A percentile compares a stretch with the other conserved stretches of the same genome.
Evolutionary conservation across 2,888 invertebrate species (phyloP).

Genomic region (Julus scandinavius): DNA sequence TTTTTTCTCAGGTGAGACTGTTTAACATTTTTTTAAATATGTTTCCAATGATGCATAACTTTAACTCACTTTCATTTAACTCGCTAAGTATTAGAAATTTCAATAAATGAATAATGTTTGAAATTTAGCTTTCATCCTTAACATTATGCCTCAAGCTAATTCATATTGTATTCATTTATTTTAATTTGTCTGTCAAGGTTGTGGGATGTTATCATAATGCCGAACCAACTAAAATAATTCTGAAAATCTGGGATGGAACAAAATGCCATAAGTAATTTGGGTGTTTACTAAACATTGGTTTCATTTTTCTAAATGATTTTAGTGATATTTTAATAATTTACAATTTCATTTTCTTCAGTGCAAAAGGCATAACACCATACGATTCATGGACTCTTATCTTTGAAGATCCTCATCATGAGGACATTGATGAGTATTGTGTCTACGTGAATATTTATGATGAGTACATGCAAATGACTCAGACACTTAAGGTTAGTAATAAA

Average conservation of each 20-base stretch:
- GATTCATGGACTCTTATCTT: neutral
- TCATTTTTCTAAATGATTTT: neutral
- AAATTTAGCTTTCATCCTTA: no score
- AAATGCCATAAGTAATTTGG: neutral
- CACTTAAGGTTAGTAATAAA: neutral
- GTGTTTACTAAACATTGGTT: neutral
- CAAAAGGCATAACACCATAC: neutral
- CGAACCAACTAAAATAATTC: neutral
- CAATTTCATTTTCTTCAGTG: neutral
- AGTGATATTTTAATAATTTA: neutral
- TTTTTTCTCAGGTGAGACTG: neutral
- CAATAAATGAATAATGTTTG: no score
- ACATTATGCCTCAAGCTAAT: neutral
- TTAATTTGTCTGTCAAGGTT: neutral
- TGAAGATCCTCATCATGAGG: neutral
- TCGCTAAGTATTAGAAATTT: no score
- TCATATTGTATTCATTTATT: neutral
- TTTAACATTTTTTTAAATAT: neutral
- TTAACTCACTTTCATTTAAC: no score
- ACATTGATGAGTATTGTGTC: neutral
- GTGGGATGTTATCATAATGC: neutral
- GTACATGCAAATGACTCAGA: neutral
- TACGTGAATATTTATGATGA: neutral
- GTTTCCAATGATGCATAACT: no score
- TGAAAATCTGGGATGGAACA: slow-evolving; percentile 14